Base-by-base conservation (phyloP, 2,888 invertebrate species). In the Prostheceraeus crozeri region DNA sequence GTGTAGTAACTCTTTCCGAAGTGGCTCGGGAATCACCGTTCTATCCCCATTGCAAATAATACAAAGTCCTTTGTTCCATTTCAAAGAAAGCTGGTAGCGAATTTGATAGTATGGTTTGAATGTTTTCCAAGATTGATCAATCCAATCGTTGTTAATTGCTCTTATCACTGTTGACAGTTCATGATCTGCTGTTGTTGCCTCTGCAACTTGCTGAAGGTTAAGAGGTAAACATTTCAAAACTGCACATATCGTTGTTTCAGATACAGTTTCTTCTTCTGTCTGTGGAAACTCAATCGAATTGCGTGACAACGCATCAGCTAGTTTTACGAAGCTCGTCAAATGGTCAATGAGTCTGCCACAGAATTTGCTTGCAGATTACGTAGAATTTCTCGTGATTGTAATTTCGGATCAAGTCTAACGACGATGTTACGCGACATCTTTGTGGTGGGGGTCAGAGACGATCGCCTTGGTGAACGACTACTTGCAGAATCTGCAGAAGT, bases 291-390 rank as follows among this genome's bases (percentile, higher is more conserved):
- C 27, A 25, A 48, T 48, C 25, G 48, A 25, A 48, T 48, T 48
- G 31, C 54, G 23, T 33, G 46, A 54, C 23, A 54, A 16, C 31
- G 21, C 16, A 23, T 51, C 52, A 51, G 52, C 54, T 54, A 54
- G 28, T n/a, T n/a, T n/a, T n/a, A n/a, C n/a, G n/a, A n/a, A n/a
- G n/a, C n/a, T n/a, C n/a, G n/a, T n/a, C n/a, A n/a, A n/a, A n/a
- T n/a, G n/a, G n/a, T n/a, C n/a, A n/a, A n/a, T n/a, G n/a, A n/a
- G n/a, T n/a, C n/a, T n/a, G n/a, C n/a, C n/a, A n/a, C n/a, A n/a
- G n/a, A n/a, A n/a, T n/a, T n/a, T n/a, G n/a, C n/a, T n/a, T n/a
- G n/a, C n/a, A n/a, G n/a, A n/a, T n/a, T n/a, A n/a, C n/a, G n/a
- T n/a, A n/a, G n/a, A n/a, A n/a, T n/a, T n/a, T n/a, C n/a, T n/a